Base-by-base conservation (phyloP, 30 jellyfish, hydroid and myxozoan genomes). In the Nemopilema nomurai region DNA sequence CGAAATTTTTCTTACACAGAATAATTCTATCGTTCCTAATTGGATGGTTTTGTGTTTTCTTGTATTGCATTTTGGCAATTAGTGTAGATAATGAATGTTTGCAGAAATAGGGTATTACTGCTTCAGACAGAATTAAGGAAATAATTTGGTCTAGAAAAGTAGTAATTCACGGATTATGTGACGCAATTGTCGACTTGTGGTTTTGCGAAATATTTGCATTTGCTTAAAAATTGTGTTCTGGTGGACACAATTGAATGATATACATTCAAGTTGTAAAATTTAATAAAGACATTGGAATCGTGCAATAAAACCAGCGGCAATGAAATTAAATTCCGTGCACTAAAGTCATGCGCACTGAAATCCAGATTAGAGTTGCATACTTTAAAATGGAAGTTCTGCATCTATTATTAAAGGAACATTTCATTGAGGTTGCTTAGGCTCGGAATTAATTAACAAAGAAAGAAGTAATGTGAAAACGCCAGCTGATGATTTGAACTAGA, bases 351-450 rank as follows among this genome's bases (percentile, higher is more conserved):
- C 57, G 57, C 57, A 3, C 57, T 41, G 57, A 41, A 73, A 70
- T 32, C 83, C 83, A 41, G 83, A 73, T 73, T 73, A 73, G 4
- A 24, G 19, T 1, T 8, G n/a, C 51, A 18, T 32, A 67, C 83
- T 30, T 18, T 20, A 32, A 30, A 41, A 22, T 49, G 83, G 33
- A 49, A 17, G 70, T 8, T 33, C 33, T 73, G 18, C 83, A 73
- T 73, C 32, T 73, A 73, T 73, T 73, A 73, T 73, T 73, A 31
- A 73, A 73, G 83, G 70, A 29, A 71, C 29, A 26, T 71, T n/a
- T 16, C 64, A 18, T 28, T 18, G 83, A 51, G 70, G 24, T 66
- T 20, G n/a, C 49, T 73, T 49, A 71, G 28, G 70, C 33, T 33
- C 25, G 18, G 51, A 73, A 32, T 73, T 73, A 31, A 32, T 16